Evolutionary conservation across 1,140 invertebrate genomes (phyloP), one percentile per base, ranked within the genome.

Genomic region (Drosophila grimshawi): DNA sequence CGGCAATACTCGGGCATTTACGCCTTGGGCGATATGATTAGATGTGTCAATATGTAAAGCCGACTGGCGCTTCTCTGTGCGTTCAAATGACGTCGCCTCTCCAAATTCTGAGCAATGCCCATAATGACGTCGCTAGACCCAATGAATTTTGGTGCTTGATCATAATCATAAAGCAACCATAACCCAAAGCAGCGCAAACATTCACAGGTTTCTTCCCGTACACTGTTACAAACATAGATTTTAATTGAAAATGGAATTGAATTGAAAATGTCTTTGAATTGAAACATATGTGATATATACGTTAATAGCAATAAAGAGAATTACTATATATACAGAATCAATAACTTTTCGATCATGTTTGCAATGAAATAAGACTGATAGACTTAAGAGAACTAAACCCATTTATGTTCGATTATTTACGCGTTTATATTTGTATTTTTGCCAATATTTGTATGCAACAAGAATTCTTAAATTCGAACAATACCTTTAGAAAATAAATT

Each of bases 41-140:
- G 76, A 83, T 80, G 60, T 89, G 80, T 83, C 85, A 88, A 88
- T 89, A 88, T 83, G 80, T 73, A 55, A 81, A 59, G 41, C 70
- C 57, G 37, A 56, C 46, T 51, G 62, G 39, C 3, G 39, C 10
- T n/a, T 4, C 5, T 35, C 30, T 7, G 32, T 57, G 5, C 5
- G 27, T 29, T 46, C 41, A 29, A 73, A 72, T 72, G 69, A 72
- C 69, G 69, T 66, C 63, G 62, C 52, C 19, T 19, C 19, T 19
- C 19, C 19, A 19, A 19, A 19, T 19, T 19, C 19, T 59, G 7
- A 30, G 59, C 57, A 69, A 60, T 70, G 60, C 33, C 52, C 51
- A 55, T 27, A 10, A 70, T 70, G 67, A 70, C 60, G 67, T 63
- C 29, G 41, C n/a, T 37, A n/a, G 10, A 35, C n/a, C 33, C 19